Evolutionary conservation across 2,888 invertebrate species (phyloP).

Genomic region (Scaeva pyrastri): DNA sequence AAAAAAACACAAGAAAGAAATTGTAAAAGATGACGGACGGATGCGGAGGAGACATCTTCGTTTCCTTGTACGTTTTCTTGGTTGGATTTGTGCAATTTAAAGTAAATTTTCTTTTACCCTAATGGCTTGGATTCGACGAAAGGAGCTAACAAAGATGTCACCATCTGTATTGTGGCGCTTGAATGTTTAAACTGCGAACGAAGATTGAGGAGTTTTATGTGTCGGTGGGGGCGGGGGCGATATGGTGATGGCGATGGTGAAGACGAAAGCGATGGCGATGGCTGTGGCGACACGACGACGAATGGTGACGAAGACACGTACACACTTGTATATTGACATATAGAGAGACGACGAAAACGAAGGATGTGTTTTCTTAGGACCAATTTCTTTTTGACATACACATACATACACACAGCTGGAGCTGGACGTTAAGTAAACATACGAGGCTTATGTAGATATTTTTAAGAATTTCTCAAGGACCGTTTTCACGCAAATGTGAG

Average conservation of each 20-base stretch:
- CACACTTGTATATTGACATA: not conserved
- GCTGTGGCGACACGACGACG: not conserved
- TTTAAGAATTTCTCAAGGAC: conserved; percentile 11
- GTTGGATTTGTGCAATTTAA: conserved; percentile 73
- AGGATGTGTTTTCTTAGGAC: conserved; percentile 57
- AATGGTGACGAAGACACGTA: conserved; percentile 3
- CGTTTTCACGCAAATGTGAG: no score
- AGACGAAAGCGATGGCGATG: not conserved
- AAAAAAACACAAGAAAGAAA: not conserved
- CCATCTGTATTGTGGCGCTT: conserved; percentile 65
- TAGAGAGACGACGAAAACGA: not conserved
- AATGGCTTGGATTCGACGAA: conserved; percentile 47
- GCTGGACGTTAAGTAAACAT: conserved; percentile 66
- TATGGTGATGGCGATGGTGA: not conserved
- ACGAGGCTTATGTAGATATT: not conserved
- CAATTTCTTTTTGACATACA: conserved; percentile 66
- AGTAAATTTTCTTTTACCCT: conserved; percentile 62
- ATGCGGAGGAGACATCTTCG: conserved; percentile 58
- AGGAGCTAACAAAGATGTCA: conserved; percentile 58
- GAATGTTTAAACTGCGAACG: conserved; percentile 44
- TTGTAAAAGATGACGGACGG: conserved; percentile 39
- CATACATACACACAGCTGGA: conserved; percentile 56
- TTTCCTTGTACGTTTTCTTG: conserved; percentile 61
- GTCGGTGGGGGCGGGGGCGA: not conserved
- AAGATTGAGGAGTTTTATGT: conserved; percentile 29